phyloP scores from a whole-genome alignment of 2,113 vertebrate species.

The Poeciliopsis occidentalis region DNA sequence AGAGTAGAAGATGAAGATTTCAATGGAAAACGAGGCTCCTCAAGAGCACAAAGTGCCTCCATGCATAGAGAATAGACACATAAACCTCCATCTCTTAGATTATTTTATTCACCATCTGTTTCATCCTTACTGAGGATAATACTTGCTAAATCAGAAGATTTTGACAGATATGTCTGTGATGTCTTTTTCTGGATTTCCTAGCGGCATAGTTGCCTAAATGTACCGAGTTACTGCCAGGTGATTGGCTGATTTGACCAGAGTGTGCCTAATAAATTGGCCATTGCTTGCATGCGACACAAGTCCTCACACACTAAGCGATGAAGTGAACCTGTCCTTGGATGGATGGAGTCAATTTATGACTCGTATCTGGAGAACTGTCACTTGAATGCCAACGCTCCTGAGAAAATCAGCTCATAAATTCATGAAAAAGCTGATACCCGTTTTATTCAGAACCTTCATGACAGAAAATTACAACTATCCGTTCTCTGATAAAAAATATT shows the following conservation, averaged over 20 bases:
- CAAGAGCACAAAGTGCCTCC: conserved; percentile 1
- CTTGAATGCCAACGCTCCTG: conserved; percentile 6
- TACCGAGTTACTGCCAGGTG: too few species aligned
- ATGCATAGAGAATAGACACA: conserved; percentile 32
- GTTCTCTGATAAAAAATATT: conserved; percentile 11
- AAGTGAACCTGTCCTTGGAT: neutral
- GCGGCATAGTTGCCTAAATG: too few species aligned
- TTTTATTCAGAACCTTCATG: conserved; percentile 35
- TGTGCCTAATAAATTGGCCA: too few species aligned
- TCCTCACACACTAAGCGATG: neutral
- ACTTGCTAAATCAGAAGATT: conserved; percentile 38
- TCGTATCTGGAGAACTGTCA: neutral
- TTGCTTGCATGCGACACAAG: conserved; percentile 2
- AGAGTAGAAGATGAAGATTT: conserved; percentile 2
- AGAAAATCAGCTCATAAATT: neutral
- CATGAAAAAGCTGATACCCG: conserved; percentile 29
- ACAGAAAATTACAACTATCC: conserved; percentile 24
- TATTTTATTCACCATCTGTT: conserved; percentile 25
- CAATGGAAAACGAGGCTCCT: neutral
- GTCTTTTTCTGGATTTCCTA: conserved; percentile 21
- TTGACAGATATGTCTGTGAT: conserved; percentile 45
- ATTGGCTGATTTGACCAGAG: too few species aligned
- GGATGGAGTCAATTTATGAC: too few species aligned
- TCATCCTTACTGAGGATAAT: conserved; percentile 18
- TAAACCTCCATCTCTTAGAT: conserved; percentile 42